phyloP scores from a whole-genome alignment of 2,888 invertebrate species.

The Neoascia interrupta region DNA sequence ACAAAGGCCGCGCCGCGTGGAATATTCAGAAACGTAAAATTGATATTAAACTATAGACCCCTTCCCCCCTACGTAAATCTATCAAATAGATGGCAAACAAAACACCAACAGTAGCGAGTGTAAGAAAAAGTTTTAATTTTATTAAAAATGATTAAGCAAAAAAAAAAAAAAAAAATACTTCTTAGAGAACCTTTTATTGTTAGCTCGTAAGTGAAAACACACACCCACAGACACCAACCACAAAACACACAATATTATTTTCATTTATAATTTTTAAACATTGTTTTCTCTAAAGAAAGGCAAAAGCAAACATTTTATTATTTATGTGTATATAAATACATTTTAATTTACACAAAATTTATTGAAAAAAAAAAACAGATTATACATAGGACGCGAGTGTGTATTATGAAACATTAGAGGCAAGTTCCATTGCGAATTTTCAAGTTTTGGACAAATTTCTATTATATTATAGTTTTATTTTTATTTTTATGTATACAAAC shows the following conservation, averaged over 20 bases:
- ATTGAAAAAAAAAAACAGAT: conserved; percentile 45
- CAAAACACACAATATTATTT: conserved; percentile 35
- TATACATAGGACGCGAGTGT: conserved; percentile 36
- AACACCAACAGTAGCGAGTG: conserved; percentile 52
- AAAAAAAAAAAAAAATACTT: conserved; percentile 42
- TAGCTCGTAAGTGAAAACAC: conserved; percentile 56
- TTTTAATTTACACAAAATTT: conserved; percentile 66
- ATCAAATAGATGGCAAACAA: conserved; percentile 63
- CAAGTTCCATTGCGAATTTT: conserved; percentile 67
- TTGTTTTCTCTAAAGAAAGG: conserved; percentile 13
- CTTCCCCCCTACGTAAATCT: conserved; percentile 66
- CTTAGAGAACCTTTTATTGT: conserved; percentile 66
- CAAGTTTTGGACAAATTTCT: conserved; percentile 67
- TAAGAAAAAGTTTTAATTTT: conserved; percentile 59
- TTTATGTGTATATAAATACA: conserved; percentile 48
- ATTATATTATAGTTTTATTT: conserved; percentile 52
- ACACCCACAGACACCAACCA: conserved; percentile 43
- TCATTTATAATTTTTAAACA: conserved; percentile 19
- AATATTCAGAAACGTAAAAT: conserved; percentile 26
- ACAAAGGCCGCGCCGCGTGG: background rate
- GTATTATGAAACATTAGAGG: conserved; percentile 67
- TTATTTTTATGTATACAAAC: conserved; percentile 56
- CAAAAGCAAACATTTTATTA: conserved; percentile 29
- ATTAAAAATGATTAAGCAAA: conserved; percentile 39
- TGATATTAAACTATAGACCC: conserved; percentile 68